phyloP scores from a whole-genome alignment of 2,113 vertebrate genomes.

The Canis aureus region DNA sequence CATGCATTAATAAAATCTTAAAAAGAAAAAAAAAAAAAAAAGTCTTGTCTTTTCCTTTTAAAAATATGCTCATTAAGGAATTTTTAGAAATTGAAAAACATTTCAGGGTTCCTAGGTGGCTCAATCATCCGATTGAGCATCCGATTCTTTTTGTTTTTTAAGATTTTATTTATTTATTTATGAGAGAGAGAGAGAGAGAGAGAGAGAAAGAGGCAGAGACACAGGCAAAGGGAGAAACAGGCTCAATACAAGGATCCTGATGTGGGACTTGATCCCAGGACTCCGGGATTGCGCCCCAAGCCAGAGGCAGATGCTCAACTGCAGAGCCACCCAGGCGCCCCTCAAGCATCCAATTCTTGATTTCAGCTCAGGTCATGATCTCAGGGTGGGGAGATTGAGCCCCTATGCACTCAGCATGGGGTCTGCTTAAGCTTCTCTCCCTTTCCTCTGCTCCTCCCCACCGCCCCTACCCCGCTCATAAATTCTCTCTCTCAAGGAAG shows the following conservation, averaged over 20 bases:
- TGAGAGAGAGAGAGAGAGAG: no score
- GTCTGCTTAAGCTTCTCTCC: not conserved
- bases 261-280: no score
- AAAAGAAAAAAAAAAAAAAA: not conserved
- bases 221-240: no score
- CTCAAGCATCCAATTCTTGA: not conserved
- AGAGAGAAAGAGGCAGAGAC: no score
- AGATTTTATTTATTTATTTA: no score
- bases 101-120: not conserved
- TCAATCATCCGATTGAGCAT: not conserved
- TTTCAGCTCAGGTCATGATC: not conserved
- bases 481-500: not conserved
- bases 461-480: not conserved
- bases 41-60: not conserved
- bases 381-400: not conserved
- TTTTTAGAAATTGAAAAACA: conserved; percentile 13
- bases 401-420: not conserved
- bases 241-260: no score
- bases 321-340: no score
- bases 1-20: no score
- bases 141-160: no score
- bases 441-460: not conserved
- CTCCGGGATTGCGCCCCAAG: no score
- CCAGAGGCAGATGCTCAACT: no score
- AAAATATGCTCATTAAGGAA: not conserved